Percentiles rank a stretch among this genome's conserved stretches.
phyloP scores from a whole-genome alignment of 2,888 invertebrate genomes.

The Hipparchia semele region DNA sequence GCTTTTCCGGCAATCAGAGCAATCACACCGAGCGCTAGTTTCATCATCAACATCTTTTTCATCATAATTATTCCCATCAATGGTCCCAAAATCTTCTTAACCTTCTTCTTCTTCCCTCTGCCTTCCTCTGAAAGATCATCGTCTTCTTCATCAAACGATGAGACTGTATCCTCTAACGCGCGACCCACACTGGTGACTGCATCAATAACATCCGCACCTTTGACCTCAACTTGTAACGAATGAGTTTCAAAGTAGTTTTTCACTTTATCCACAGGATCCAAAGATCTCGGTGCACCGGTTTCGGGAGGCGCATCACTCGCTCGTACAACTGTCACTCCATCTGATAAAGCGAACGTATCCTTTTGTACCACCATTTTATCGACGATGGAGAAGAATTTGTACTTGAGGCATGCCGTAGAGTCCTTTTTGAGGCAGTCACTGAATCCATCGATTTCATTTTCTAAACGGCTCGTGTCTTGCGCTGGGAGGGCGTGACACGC shows the following conservation, averaged over 20 bases:
- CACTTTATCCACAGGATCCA: constrained; percentile 87
- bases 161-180: constrained; percentile 89
- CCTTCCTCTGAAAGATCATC: constrained; percentile 85
- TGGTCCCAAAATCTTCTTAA: constrained; percentile 89
- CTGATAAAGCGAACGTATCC: constrained; percentile 90
- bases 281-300: constrained; percentile 90
- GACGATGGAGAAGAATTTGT: constrained; percentile 93
- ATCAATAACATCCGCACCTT: constrained; percentile 92
- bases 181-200: constrained; percentile 91
- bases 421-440: constrained; percentile 93
- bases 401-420: constrained; percentile 92
- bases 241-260: constrained; percentile 91
- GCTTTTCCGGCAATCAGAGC: constrained; percentile 94
- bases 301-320: constrained; percentile 87
- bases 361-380: constrained; percentile 92
- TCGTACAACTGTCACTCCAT: constrained; percentile 92
- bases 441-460: constrained; percentile 90
- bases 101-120: constrained; percentile 93
- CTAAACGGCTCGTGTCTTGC: constrained; percentile 86
- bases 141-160: constrained; percentile 84
- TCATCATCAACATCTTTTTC: constrained; percentile 91
- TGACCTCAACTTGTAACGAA: constrained; percentile 92
- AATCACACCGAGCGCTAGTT: constrained; percentile 90
- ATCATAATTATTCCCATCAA: constrained; percentile 88
- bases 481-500: constrained; percentile 86